These are phyloP conservation scores for Meganola albula DNA, from an alignment of 2,888 invertebrate genomes.

Conservation along the genomic window DNA sequence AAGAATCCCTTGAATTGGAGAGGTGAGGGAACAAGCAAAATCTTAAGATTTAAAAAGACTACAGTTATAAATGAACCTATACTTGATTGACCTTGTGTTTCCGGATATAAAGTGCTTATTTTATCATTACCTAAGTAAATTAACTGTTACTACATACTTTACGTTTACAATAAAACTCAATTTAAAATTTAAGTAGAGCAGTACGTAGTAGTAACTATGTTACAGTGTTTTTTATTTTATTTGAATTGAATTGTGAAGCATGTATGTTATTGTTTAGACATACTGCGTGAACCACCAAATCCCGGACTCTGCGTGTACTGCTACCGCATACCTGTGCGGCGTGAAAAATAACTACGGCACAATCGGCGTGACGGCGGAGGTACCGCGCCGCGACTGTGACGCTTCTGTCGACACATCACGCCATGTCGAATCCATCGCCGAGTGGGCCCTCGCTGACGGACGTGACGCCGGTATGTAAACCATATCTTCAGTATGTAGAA, in stretches of 20 bases:
- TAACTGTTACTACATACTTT: too few relatives aligned
- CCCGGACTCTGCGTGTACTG: conserved; percentile 83
- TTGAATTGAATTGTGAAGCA: background rate
- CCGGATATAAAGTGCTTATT: too few relatives aligned
- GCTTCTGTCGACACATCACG: conserved; percentile 67
- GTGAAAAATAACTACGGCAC: conserved; percentile 80
- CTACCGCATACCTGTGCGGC: conserved; percentile 82
- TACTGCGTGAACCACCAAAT: conserved; percentile 79
- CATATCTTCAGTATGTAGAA: background rate
- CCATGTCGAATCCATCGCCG: conserved; percentile 80
- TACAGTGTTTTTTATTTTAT: background rate
- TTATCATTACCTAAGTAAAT: too few relatives aligned
- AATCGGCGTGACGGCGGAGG: conserved; percentile 80
- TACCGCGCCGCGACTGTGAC: conserved; percentile 76
- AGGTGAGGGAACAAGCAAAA: too few relatives aligned
- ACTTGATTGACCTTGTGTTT: too few relatives aligned
- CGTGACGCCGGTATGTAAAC: conserved; percentile 43
- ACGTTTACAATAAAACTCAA: too few relatives aligned
- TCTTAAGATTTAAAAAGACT: too few relatives aligned
- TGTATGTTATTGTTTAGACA: conserved; percentile 47
- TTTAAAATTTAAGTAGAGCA: too few relatives aligned
- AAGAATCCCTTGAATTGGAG: too few relatives aligned
- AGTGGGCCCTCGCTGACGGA: conserved; percentile 77
- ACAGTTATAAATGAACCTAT: too few relatives aligned
- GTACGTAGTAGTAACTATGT: too few relatives aligned